A percentile compares a stretch with the other conserved stretches of the same genome.
Evolutionary conservation across 2,113 vertebrate genomes (phyloP).

Genomic region (Carassius carassius): DNA sequence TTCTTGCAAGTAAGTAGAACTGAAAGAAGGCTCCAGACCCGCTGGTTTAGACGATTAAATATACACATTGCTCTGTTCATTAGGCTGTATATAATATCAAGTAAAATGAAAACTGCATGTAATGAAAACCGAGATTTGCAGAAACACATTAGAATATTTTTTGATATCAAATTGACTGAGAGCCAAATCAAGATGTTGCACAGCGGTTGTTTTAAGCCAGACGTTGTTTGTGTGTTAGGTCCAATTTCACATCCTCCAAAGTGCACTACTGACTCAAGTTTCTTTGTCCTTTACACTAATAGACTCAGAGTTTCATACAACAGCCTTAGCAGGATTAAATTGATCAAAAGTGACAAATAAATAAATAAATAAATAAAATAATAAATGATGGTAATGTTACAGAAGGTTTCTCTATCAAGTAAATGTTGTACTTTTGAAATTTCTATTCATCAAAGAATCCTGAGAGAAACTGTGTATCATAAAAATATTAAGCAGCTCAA

Average conservation of each 20-base stretch:
- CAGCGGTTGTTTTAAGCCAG: slow-evolving; percentile 7
- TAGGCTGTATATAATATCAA: slow-evolving; percentile 26
- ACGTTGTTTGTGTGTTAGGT: not conserved
- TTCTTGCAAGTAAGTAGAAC: not conserved
- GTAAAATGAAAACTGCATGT: slow-evolving; percentile 11
- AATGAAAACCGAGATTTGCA: not conserved
- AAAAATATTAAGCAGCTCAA: not conserved
- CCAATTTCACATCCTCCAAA: slow-evolving; percentile 4
- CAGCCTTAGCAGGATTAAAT: too few relatives aligned
- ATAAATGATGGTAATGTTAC: not conserved
- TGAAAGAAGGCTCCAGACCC: not conserved
- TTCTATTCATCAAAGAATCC: not conserved
- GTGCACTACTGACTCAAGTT: not conserved
- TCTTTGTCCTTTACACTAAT: not conserved
- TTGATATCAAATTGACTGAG: slow-evolving; percentile 17
- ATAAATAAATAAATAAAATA: too few relatives aligned
- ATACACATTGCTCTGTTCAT: not conserved
- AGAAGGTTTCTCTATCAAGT: not conserved
- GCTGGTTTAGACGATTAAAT: slow-evolving; percentile 26
- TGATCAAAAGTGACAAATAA: too few relatives aligned
- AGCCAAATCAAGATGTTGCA: not conserved
- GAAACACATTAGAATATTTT: not conserved
- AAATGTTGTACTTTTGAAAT: not conserved
- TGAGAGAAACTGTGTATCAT: not conserved
- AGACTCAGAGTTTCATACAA: not conserved